Percentiles rank a stretch among this genome's conserved stretches.
Evolutionary conservation across 2,888 invertebrate genomes (phyloP).

Genomic region (Stegophylla sp.): DNA sequence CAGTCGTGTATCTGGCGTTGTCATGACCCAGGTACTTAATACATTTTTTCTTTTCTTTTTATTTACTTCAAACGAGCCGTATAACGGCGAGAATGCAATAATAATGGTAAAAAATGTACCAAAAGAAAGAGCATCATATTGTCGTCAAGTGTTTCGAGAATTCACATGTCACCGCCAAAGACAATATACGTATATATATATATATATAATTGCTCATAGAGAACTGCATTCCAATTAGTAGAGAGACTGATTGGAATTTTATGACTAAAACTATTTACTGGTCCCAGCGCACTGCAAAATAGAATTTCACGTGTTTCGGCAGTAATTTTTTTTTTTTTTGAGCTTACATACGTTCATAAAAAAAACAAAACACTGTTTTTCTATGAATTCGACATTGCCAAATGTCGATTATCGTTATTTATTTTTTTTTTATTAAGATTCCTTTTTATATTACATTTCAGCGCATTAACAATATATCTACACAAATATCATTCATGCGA

Average conservation of each 20-base stretch:
- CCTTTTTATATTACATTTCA: neutral
- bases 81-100: conserved; percentile 23
- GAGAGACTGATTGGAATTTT: conserved; percentile 35
- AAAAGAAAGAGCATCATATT: conserved; percentile 26
- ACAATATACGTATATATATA: too few relatives aligned
- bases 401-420: neutral
- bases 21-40: conserved; percentile 12
- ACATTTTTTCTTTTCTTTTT: conserved; percentile 20
- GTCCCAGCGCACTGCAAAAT: neutral
- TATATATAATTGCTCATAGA: conserved; percentile 24
- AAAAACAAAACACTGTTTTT: conserved; percentile 15
- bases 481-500: neutral
- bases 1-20: conserved; percentile 12
- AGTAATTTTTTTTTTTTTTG: neutral
- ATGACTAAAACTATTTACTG: conserved; percentile 24
- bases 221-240: conserved; percentile 53
- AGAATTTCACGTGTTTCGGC: neutral
- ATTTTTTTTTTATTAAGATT: conserved; percentile 13
- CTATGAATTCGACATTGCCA: conserved; percentile 5
- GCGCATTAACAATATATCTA: neutral
- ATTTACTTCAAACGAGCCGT: neutral
- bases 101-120: conserved; percentile 50
- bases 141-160: conserved; percentile 37
- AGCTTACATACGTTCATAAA: neutral
- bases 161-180: conserved; percentile 45